phyloP scores from a whole-genome alignment of 2,797 vertebrate genomes.

The Schizothorax lantsangensis region DNA sequence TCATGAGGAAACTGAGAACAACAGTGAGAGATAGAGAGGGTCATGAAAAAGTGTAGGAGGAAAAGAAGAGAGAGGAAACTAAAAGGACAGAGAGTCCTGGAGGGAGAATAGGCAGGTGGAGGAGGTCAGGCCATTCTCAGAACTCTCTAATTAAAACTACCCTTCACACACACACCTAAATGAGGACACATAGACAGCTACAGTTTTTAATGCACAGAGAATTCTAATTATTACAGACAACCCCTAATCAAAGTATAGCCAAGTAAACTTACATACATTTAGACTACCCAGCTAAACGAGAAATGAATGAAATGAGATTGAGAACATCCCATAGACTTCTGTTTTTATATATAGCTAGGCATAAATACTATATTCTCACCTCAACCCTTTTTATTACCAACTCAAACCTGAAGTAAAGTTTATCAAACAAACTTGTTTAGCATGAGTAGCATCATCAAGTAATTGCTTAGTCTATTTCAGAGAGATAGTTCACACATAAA shows the following conservation, averaged over 20 bases:
- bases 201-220: background rate
- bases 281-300: background rate
- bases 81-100: conserved; percentile 19
- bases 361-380: background rate
- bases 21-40: background rate
- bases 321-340: background rate
- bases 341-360: background rate
- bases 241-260: background rate
- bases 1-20: background rate
- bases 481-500: background rate
- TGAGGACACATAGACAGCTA: background rate
- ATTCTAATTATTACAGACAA: background rate
- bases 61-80: background rate
- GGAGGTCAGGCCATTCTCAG: background rate
- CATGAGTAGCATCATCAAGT: background rate
- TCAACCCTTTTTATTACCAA: background rate
- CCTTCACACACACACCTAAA: background rate
- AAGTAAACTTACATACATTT: background rate
- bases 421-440: background rate
- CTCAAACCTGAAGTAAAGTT: background rate
- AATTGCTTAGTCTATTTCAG: background rate
- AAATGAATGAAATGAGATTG: background rate
- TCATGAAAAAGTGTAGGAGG: background rate
- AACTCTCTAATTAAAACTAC: conserved; percentile 27
- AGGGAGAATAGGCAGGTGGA: conserved; percentile 27